Conservation (phyloP, 2,113 vertebrate genomes). For the Hippotragus niger region DNA sequence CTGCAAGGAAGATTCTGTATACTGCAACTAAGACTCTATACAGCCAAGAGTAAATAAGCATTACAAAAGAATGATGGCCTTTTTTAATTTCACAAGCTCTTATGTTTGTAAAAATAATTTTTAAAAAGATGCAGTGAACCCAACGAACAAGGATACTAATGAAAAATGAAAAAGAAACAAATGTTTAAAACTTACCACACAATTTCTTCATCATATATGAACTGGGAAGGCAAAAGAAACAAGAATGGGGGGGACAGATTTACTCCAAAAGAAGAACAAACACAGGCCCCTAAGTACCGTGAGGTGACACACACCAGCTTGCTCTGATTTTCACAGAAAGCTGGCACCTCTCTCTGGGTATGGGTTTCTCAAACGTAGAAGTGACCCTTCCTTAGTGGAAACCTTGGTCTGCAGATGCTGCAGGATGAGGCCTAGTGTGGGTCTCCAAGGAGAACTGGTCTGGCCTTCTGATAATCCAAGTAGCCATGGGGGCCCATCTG, state of each 20-base stretch:
- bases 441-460: background rate
- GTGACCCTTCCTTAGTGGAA: background rate
- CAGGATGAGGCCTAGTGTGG: rapidly evolving
- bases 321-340: background rate
- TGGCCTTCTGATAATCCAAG: background rate
- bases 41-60: background rate
- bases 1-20: background rate
- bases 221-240: slow-evolving; percentile 84
- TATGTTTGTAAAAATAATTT: background rate
- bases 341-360: background rate
- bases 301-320: rapidly evolving
- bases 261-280: background rate
- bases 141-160: background rate
- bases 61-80: background rate
- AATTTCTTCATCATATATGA: slow-evolving; percentile 97
- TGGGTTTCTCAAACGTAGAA: background rate
- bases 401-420: background rate
- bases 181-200: slow-evolving; percentile 89
- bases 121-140: background rate
- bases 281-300: background rate
- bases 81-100: background rate
- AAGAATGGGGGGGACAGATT: background rate
- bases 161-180: background rate
- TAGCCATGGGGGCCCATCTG: background rate
- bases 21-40: background rate